phyloP scores from a whole-genome alignment of 1,140 invertebrate genomes.

The Eupristina koningsbergeri region DNA sequence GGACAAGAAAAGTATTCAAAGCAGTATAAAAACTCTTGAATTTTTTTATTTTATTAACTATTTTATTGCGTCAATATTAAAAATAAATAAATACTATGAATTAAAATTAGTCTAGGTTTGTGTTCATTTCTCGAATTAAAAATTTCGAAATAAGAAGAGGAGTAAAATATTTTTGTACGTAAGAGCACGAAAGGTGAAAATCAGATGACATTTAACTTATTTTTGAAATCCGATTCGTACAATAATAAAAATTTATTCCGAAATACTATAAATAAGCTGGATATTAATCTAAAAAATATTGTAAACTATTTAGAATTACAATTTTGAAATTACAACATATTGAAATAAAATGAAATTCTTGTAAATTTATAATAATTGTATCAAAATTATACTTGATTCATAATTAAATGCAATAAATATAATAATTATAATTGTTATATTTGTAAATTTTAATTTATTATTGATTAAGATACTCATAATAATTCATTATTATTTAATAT shows the following conservation, averaged over 20 bases:
- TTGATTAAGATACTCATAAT: neutral
- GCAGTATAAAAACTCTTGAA: conserved; percentile 37
- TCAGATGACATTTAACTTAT: neutral
- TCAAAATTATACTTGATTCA: neutral
- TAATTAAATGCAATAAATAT: neutral
- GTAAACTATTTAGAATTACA: too few species aligned
- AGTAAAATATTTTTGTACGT: conserved; percentile 31
- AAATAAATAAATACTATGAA: conserved; percentile 48
- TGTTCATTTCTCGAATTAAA: conserved; percentile 19
- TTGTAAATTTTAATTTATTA: neutral
- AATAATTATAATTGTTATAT: neutral
- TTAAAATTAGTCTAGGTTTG: conserved; percentile 44
- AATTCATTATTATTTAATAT: neutral
- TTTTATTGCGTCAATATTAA: conserved; percentile 21
- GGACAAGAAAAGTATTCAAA: conserved; percentile 20
- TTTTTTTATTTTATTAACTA: conserved; percentile 22
- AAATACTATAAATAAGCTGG: neutral
- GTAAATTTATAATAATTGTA: neutral
- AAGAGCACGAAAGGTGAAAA: conserved; percentile 14
- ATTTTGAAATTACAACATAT: too few species aligned
- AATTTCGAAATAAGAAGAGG: conserved; percentile 40
- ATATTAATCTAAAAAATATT: too few species aligned
- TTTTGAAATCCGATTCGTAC: neutral
- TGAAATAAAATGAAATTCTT: too few species aligned
- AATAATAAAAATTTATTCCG: neutral